phyloP scores from a whole-genome alignment of 2,888 invertebrate genomes.

The Gnatocerus cornutus region DNA sequence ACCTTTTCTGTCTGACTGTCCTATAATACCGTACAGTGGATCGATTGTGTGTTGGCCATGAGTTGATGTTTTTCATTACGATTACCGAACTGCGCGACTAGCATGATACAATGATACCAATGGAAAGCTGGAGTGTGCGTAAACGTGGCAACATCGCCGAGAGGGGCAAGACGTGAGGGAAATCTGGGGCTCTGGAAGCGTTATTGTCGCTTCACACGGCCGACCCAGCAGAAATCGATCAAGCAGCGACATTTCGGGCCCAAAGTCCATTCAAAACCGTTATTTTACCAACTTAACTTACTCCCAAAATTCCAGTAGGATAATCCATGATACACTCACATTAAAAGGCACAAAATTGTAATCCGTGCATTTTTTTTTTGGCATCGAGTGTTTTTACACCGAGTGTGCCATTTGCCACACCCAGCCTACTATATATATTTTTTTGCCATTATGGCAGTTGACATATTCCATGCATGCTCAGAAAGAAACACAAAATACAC shows the following conservation, averaged over 20 bases:
- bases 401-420: constrained; percentile 51
- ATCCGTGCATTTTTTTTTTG: neutral
- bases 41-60: constrained; percentile 50
- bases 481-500: constrained; percentile 57
- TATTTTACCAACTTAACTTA: neutral
- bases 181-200: constrained; percentile 61
- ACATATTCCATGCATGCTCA: constrained; percentile 49
- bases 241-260: constrained; percentile 29
- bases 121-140: constrained; percentile 65
- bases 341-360: constrained; percentile 10
- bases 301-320: constrained; percentile 1
- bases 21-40: constrained; percentile 60
- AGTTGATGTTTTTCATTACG: constrained; percentile 56
- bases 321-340: constrained; percentile 55
- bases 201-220: constrained; percentile 61
- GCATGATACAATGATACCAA: constrained; percentile 63
- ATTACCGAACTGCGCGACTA: constrained; percentile 59
- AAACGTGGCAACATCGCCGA: constrained; percentile 64
- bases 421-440: constrained; percentile 38
- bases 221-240: constrained; percentile 57
- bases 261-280: constrained; percentile 7
- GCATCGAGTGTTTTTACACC: constrained; percentile 16
- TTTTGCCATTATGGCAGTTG: too few relatives aligned
- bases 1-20: constrained; percentile 62
- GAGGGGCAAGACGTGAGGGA: constrained; percentile 55